A percentile compares a stretch with the other conserved stretches of the same genome.
phyloP scores from a whole-genome alignment of 2,113 vertebrate genomes.

The Bucco capensis region DNA sequence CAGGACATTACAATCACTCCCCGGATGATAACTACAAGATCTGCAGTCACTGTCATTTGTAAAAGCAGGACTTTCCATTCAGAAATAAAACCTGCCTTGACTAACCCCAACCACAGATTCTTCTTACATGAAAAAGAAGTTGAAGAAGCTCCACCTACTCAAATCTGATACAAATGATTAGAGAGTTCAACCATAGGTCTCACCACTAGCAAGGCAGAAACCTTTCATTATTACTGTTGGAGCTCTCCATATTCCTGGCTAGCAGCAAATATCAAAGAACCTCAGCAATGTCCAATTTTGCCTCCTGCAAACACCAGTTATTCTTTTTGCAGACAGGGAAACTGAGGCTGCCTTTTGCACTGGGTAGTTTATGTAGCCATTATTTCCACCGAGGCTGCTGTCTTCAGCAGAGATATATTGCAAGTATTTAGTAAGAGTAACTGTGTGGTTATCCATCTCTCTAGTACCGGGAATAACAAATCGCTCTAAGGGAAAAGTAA shows the following conservation, averaged over 20 bases:
- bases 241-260: background rate
- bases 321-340: background rate
- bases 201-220: background rate
- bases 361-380: background rate
- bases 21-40: background rate
- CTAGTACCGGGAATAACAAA: background rate
- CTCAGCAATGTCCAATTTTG: background rate
- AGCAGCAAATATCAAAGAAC: background rate
- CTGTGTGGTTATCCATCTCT: background rate
- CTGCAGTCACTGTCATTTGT: background rate
- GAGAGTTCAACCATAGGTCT: background rate
- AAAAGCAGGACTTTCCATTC: background rate
- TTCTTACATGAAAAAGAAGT: background rate
- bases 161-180: background rate
- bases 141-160: background rate
- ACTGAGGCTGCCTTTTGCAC: background rate
- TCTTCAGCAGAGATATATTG: background rate
- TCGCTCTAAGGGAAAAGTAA: background rate
- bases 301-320: background rate
- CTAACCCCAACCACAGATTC: rapidly evolving
- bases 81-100: background rate
- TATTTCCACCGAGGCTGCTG: background rate
- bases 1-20: background rate
- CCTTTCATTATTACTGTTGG: background rate
- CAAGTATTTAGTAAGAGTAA: background rate